Conservation (phyloP, 1,140 invertebrate species). For the Cherax quadricarinatus region DNA sequence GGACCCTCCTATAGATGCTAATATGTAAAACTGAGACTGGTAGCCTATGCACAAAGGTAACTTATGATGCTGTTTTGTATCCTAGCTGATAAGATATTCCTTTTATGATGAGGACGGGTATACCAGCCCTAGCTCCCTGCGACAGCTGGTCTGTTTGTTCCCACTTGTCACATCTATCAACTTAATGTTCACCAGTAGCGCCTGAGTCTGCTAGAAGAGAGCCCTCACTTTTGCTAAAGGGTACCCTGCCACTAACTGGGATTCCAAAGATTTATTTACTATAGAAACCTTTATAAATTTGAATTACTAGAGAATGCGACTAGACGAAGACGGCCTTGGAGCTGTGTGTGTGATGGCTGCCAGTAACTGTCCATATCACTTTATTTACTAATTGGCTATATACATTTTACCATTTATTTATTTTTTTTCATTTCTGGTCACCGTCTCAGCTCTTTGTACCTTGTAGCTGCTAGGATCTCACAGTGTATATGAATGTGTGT, state of each 20-base stretch:
- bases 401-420: constrained; percentile 12
- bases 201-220: background rate
- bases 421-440: constrained; percentile 22
- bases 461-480: constrained; percentile 52
- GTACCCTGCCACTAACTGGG: constrained; percentile 8
- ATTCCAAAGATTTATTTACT: background rate
- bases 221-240: background rate
- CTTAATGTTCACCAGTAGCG: constrained; percentile 6
- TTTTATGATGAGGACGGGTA: constrained; percentile 15
- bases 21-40: constrained; percentile 56
- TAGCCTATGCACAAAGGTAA: constrained; percentile 58
- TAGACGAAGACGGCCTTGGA: background rate
- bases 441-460: constrained; percentile 58
- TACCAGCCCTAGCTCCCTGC: background rate
- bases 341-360: background rate
- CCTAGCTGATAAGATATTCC: constrained; percentile 47
- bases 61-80: constrained; percentile 52
- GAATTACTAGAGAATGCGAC: background rate
- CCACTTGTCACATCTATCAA: constrained; percentile 14
- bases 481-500: constrained; percentile 57
- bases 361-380: background rate
- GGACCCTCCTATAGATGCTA: constrained; percentile 52
- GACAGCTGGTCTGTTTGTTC: constrained; percentile 32
- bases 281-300: background rate
- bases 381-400: constrained; percentile 12